Evolutionary conservation across 2,888 invertebrate genomes (phyloP).

Genomic region (Chrysodeixis includens): DNA sequence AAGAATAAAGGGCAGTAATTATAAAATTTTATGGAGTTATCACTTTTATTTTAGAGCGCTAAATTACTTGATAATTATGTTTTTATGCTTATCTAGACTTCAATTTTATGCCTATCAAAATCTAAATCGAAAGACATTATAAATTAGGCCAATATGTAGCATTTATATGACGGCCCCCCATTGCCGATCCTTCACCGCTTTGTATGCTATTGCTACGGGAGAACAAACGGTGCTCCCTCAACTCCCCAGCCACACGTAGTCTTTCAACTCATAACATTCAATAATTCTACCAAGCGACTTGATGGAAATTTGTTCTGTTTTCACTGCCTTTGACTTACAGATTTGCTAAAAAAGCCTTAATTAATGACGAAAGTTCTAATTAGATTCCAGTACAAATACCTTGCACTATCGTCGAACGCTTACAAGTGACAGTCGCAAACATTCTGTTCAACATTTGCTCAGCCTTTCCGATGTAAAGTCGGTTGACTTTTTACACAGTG

Average conservation of each 20-base stretch:
- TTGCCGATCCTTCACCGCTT: no score
- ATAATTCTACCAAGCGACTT: no score
- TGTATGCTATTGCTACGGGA: no score
- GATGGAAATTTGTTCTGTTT: no score
- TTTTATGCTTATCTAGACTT: not conserved
- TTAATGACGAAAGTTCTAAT: not conserved
- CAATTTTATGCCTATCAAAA: not conserved
- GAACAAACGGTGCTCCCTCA: no score
- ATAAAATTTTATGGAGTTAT: conserved; percentile 45
- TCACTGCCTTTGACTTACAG: conserved; percentile 3
- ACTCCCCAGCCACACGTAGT: no score
- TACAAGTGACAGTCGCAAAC: conserved; percentile 25
- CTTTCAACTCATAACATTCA: no score
- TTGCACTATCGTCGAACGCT: not conserved
- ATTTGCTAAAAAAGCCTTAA: conserved; percentile 10
- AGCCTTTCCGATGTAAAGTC: conserved; percentile 23
- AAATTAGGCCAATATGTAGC: no score
- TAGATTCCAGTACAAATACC: not conserved
- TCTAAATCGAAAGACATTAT: no score
- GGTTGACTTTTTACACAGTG: conserved; percentile 22
- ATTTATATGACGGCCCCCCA: no score
- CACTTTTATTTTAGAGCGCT: conserved; percentile 28
- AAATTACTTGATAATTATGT: not conserved
- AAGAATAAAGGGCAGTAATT: conserved; percentile 52
- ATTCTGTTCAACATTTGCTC: not conserved